A percentile compares a stretch with the other conserved stretches of the same genome.
Evolutionary conservation across 2,797 vertebrate genomes (phyloP).

Genomic region (Chlorospingus flavigularis): DNA sequence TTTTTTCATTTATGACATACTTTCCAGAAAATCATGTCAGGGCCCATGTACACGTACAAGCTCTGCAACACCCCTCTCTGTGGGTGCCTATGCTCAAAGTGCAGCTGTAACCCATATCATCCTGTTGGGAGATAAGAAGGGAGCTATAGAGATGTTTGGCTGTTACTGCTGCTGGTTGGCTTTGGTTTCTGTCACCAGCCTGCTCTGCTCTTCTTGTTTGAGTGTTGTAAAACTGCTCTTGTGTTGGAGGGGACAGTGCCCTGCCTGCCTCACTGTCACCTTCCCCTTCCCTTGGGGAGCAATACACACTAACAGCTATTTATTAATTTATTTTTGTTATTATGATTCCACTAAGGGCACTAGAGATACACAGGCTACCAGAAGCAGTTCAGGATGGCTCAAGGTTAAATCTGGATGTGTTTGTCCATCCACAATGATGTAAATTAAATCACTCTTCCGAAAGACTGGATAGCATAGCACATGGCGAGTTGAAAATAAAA

Average conservation of each 20-base stretch:
- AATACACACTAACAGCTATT: neutral
- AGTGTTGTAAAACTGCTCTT: neutral
- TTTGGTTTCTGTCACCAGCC: neutral
- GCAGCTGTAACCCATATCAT: neutral
- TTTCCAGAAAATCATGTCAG: neutral
- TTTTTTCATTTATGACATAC: neutral
- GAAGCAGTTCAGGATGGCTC: neutral
- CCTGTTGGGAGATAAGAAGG: neutral
- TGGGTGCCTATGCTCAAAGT: neutral
- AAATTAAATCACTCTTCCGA: neutral
- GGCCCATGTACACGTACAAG: neutral
- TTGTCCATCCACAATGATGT: neutral
- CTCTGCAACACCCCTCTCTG: neutral
- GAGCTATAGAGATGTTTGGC: neutral
- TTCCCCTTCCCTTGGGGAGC: neutral
- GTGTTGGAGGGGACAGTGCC: neutral
- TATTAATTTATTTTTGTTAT: neutral
- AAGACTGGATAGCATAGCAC: neutral
- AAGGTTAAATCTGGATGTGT: neutral
- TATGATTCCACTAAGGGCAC: neutral
- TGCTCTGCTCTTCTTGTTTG: neutral
- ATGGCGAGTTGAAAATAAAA: neutral
- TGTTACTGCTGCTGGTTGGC: neutral
- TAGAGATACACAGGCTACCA: neutral
- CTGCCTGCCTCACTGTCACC: neutral